Evolutionary conservation across 2,113 vertebrate genomes (phyloP).

Genomic region (Rostratula benghalensis): DNA sequence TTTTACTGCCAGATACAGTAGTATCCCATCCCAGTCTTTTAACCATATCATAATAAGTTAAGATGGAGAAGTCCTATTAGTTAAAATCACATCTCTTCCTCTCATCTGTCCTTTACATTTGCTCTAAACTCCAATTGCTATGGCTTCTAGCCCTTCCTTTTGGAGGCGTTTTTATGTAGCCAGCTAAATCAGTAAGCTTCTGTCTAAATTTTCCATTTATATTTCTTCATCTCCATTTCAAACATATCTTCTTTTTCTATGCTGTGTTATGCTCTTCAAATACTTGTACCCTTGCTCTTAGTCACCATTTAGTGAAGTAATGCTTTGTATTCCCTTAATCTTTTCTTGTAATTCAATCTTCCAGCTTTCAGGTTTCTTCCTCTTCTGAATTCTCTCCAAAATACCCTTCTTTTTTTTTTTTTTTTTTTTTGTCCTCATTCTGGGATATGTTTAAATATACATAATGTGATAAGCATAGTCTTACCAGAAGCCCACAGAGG

Average conservation of each 20-base stretch:
- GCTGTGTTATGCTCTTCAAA: not conserved
- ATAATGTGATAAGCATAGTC: not conserved
- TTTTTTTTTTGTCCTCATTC: not conserved
- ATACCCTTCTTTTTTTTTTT: not conserved
- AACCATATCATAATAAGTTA: not conserved
- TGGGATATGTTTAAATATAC: not conserved
- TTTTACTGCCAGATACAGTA: not conserved
- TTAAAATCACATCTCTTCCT: not conserved
- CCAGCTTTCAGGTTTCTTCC: not conserved
- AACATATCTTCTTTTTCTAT: not conserved
- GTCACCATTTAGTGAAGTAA: slow-evolving; percentile 50
- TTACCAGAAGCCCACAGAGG: not conserved
- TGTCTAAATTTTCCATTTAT: slow-evolving; percentile 24
- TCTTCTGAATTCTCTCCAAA: slow-evolving; percentile 4
- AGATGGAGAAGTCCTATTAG: not conserved
- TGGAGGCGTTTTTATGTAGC: not conserved
- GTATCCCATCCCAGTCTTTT: not conserved
- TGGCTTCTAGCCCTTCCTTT: slow-evolving; percentile 10
- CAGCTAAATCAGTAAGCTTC: not conserved
- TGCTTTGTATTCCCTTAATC: slow-evolving; percentile 48
- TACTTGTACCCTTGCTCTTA: slow-evolving; percentile 34
- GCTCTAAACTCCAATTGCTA: slow-evolving; percentile 38
- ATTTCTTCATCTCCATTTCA: slow-evolving; percentile 31
- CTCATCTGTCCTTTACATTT: slow-evolving; percentile 13
- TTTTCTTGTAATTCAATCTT: slow-evolving; percentile 45